A percentile compares a stretch with the other conserved stretches of the same genome.
Conservation (phyloP, 2,113 vertebrate genomes). For the Tor tambroides region DNA sequence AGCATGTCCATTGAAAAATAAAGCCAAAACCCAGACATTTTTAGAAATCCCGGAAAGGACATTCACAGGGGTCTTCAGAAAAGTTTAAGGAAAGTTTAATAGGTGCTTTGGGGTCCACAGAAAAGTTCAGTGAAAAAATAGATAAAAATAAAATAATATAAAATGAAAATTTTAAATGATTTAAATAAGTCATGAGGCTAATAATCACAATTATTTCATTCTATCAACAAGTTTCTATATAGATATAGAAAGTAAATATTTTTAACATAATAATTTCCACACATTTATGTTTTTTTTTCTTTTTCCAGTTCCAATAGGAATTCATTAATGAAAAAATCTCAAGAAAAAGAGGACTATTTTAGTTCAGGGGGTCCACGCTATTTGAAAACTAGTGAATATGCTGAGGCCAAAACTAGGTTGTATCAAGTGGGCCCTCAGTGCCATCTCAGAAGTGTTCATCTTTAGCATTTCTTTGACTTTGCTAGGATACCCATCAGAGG, state of each 20-base stretch:
- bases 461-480: conserved; percentile 43
- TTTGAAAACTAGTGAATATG: conserved; percentile 5
- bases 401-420: background rate
- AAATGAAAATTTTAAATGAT: too few relatives aligned
- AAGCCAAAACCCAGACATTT: too few relatives aligned
- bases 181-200: background rate
- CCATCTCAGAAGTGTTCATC: conserved; percentile 25
- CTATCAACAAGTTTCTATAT: background rate
- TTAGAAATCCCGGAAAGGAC: background rate
- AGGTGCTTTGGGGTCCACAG: background rate
- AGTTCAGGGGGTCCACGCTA: background rate
- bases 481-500: conserved; percentile 59
- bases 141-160: background rate
- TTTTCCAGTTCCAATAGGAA: background rate
- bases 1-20: too few relatives aligned
- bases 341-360: background rate
- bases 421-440: background rate
- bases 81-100: background rate
- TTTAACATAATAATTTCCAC: too few relatives aligned
- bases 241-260: background rate
- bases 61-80: too few relatives aligned
- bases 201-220: background rate
- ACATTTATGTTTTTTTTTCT: too few relatives aligned
- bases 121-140: background rate
- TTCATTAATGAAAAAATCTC: background rate